Conservation (phyloP, 1,140 invertebrate genomes). For the Drosophila pachea region DNA sequence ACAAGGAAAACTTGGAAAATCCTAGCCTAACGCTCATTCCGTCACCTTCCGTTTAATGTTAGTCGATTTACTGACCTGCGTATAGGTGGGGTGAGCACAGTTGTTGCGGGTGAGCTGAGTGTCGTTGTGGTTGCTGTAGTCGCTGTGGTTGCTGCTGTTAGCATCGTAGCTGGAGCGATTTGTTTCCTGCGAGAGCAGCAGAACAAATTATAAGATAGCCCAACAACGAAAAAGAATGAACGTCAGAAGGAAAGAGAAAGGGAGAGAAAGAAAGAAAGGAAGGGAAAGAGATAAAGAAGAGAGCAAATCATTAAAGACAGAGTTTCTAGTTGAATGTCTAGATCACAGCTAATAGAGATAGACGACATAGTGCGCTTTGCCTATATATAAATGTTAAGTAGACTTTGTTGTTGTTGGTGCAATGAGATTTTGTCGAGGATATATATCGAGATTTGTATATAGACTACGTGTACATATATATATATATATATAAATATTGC, state of each 20-base stretch:
- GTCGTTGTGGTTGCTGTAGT: conserved; percentile 56
- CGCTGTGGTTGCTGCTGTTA: conserved; percentile 52
- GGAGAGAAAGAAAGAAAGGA: conserved; percentile 10
- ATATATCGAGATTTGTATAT: conserved; percentile 15
- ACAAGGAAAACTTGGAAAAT: too few relatives aligned
- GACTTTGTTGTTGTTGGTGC: conserved; percentile 54
- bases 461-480: conserved; percentile 11
- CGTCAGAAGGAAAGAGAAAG: background rate
- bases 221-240: background rate
- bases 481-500: background rate
- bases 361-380: conserved; percentile 71
- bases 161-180: conserved; percentile 53
- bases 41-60: too few relatives aligned
- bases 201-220: background rate
- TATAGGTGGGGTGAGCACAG: conserved; percentile 68
- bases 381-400: conserved; percentile 62
- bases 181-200: conserved; percentile 53
- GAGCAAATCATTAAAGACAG: conserved; percentile 19
- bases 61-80: conserved; percentile 61
- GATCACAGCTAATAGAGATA: conserved; percentile 18
- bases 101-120: conserved; percentile 61
- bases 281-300: background rate
- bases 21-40: too few relatives aligned
- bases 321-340: conserved; percentile 2
- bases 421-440: conserved; percentile 53